Base-by-base conservation (phyloP, 2,888 invertebrate species). In the Nematopogon swammerdamellus region DNA sequence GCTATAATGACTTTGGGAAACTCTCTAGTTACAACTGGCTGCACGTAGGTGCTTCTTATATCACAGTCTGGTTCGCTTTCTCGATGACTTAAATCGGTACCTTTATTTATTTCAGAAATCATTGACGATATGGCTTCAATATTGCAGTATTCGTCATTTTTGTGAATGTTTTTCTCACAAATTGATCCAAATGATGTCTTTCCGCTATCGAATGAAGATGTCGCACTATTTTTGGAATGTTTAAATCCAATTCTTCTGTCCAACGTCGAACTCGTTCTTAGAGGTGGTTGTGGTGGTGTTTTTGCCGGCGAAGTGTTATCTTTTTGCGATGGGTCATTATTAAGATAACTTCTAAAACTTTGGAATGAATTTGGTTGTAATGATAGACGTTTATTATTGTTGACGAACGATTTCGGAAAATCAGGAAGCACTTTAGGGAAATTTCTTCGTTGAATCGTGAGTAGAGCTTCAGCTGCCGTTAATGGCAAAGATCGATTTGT, bases 361-460 rank as follows among this genome's bases (percentile, higher is more conserved):
- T 76, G 73, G 50, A 79, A 63, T 50, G 65, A 56, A 4, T 72
- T 71, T 3, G 85, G 84, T 54, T 88, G 88, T 63, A 88, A 70
- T 1, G 87, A 87, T 49, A 86, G 69, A n/a, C 87, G 70, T 59
- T 87, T 87, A 60, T 80, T 79, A 36, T 20, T 20, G 59, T 60
- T 6, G 75, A 73, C 56, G 84, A 79, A 63, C 3, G 68, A 59
- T 57, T 69, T 76, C 1, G 85, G 85, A 57, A 88, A 83, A 66
- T 91, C 91, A n/a, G 92, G 92, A 29, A 92, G 64, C 1, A 92
- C 92, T 80, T 92, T 92, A 0, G 92, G 92, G 62, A 87, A 92
- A 63, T 92, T 92, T 57, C 90, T 77, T 51, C 88, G 81, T 64
- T 89, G 87, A 44, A 92, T 88, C 29, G 87, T 85, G 53, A 83